Base-by-base conservation (phyloP, 2,888 invertebrate genomes). In the Xestoiulus laeticollis region DNA sequence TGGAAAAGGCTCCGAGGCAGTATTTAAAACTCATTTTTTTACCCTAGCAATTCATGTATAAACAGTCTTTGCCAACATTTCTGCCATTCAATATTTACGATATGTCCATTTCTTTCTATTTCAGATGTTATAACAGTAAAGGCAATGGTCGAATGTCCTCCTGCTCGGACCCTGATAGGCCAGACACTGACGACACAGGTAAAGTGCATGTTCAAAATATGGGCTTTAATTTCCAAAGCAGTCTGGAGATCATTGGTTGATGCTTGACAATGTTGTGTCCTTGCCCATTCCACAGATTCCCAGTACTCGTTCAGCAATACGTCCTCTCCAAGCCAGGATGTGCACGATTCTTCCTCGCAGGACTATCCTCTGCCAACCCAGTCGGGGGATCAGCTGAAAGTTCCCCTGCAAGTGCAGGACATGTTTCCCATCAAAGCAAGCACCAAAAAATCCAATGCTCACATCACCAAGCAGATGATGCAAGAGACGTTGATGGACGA, bases 261-360 rank as follows among this genome's bases (percentile, higher is more conserved):
- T 86, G 6, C 53, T 43, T 1, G 44, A 14, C 33, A 22, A 83
- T 87, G 6, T 59, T 26, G 44, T 85, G 59, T 22, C 22, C 32
- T 83, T 48, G n/a, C 33, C 85, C 78, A 1, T 43, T 26, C 5
- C 90, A 94, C 94, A 0, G 96, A 96, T 91, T 96, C 96, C 44
- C 94, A 96, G 90, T 95, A 95, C 91, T 96, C 96, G 0, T 96
- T 95, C 91, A 96, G 96, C 91, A 96, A 95, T 91, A 94, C 95
- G 78, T 90, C 90, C 68, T 90, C 90, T 82, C 90, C 90, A 44
- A 89, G 89, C 85, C 90, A 90, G 78, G 90, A 90, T 88, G 89
- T 89, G n/a, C 89, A 90, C 87, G 95, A 95, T 91, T 96, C 96
- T 33, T 95, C 96, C 89, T 92, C 93, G 22, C 90, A 90, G 88